A percentile compares a stretch with the other conserved stretches of the same genome.
Evolutionary conservation across 2,797 vertebrate species (phyloP).

Genomic region (Brachyrhaphis roseni): DNA sequence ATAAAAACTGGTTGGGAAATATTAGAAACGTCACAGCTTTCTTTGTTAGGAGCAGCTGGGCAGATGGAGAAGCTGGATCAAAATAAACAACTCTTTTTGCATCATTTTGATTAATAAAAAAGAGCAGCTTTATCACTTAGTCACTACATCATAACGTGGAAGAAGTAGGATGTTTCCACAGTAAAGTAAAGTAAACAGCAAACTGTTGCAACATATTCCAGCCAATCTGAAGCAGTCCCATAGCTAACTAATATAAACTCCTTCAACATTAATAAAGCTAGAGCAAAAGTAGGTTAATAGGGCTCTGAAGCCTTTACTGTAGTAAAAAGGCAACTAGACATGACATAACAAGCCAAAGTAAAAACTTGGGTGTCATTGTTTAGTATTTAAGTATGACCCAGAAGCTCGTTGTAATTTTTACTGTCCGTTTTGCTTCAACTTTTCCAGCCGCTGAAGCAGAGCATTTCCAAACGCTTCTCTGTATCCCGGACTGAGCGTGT

Average conservation of each 20-base stretch:
- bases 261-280: slow-evolving; percentile 41
- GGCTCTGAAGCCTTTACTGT: slow-evolving; percentile 23
- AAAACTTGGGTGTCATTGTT: slow-evolving; percentile 41
- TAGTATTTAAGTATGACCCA: slow-evolving; percentile 32
- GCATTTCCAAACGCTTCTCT: slow-evolving; percentile 97
- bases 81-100: slow-evolving; percentile 12
- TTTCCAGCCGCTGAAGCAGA: slow-evolving; percentile 92
- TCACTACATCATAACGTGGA: slow-evolving; percentile 28
- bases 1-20: slow-evolving; percentile 22
- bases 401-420: slow-evolving; percentile 59
- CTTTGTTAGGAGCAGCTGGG: slow-evolving; percentile 41
- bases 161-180: slow-evolving; percentile 47
- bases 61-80: slow-evolving; percentile 9
- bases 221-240: slow-evolving; percentile 29
- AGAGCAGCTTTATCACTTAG: slow-evolving; percentile 10
- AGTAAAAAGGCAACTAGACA: slow-evolving; percentile 38
- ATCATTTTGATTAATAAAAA: slow-evolving; percentile 33
- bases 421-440: slow-evolving; percentile 88
- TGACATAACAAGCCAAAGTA: slow-evolving; percentile 35
- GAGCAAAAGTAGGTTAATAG: slow-evolving; percentile 43
- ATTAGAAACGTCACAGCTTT: slow-evolving; percentile 48
- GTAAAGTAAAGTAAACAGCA: slow-evolving; percentile 53
- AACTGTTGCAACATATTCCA: slow-evolving; percentile 40
- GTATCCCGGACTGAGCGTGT: slow-evolving; percentile 95
- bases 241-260: slow-evolving; percentile 40